phyloP scores from a whole-genome alignment of 2,888 invertebrate genomes.

The Ornithoptera priamus region DNA sequence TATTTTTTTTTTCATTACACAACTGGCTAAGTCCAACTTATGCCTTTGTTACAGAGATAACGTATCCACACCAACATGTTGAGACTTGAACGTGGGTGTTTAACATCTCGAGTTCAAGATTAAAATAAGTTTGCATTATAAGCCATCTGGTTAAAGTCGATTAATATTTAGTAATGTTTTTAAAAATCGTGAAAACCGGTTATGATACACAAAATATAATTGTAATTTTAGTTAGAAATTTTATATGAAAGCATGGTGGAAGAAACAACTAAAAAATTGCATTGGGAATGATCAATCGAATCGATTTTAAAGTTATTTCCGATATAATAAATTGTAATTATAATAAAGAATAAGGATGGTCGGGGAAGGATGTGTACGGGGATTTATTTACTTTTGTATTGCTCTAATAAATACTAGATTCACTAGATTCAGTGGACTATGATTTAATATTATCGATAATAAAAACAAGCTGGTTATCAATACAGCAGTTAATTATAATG shows the following conservation, averaged over 20 bases:
- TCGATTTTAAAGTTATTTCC: background rate
- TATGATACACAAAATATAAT: no score
- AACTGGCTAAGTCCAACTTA: conserved; percentile 24
- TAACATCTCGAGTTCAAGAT: conserved; percentile 14
- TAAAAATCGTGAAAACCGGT: no score
- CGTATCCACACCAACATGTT: conserved; percentile 26
- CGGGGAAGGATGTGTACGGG: background rate
- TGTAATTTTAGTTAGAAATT: no score
- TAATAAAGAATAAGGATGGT: background rate
- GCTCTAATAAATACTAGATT: background rate
- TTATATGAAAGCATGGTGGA: no score
- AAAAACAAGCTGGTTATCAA: conserved; percentile 2
- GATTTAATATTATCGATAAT: conserved; percentile 6
- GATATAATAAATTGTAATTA: background rate
- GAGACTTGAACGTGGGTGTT: conserved; percentile 23
- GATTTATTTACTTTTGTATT: background rate
- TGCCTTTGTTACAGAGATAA: conserved; percentile 30
- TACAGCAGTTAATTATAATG: conserved; percentile 17
- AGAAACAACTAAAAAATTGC: no score
- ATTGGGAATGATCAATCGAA: no score
- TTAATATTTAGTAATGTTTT: no score
- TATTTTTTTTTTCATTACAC: background rate
- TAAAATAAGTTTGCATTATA: conserved; percentile 18
- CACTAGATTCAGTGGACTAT: background rate
- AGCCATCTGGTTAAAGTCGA: no score